Percentiles rank a stretch among this genome's conserved stretches.
Evolutionary conservation across 2,113 vertebrate species (phyloP).

Genomic region (Mormyrus iriodes): DNA sequence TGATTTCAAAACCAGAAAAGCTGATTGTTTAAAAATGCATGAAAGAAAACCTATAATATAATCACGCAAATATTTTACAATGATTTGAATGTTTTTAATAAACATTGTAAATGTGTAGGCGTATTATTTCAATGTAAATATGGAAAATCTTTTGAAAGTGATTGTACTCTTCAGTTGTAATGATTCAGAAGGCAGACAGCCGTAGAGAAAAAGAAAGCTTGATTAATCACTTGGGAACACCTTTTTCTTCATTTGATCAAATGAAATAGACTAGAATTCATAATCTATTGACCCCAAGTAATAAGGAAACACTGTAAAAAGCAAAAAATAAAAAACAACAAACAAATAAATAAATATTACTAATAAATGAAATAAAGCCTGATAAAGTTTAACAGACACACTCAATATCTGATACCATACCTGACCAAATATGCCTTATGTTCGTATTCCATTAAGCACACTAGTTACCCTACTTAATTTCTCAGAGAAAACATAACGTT

Average conservation of each 20-base stretch:
- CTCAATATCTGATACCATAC: neutral
- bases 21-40: neutral
- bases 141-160: conserved; percentile 66
- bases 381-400: neutral
- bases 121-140: conserved; percentile 62
- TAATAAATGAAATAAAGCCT: neutral
- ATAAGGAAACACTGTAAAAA: conserved; percentile 80
- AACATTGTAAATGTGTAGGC: conserved; percentile 45
- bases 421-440: neutral
- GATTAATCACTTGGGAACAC: conserved; percentile 95
- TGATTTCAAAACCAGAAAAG: neutral
- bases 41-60: neutral
- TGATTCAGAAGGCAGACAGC: conserved; percentile 62
- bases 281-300: conserved; percentile 84
- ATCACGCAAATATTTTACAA: neutral
- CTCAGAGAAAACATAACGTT: neutral
- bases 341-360: neutral
- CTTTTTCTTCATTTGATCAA: conserved; percentile 96
- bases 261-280: conserved; percentile 94
- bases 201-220: conserved; percentile 49
- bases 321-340: conserved; percentile 20
- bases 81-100: neutral
- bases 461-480: neutral
- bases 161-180: conserved; percentile 62
- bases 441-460: neutral